These are phyloP conservation scores for Amazona finschi DNA, from an alignment of 2,797 vertebrate genomes.

Conservation along the genomic window DNA sequence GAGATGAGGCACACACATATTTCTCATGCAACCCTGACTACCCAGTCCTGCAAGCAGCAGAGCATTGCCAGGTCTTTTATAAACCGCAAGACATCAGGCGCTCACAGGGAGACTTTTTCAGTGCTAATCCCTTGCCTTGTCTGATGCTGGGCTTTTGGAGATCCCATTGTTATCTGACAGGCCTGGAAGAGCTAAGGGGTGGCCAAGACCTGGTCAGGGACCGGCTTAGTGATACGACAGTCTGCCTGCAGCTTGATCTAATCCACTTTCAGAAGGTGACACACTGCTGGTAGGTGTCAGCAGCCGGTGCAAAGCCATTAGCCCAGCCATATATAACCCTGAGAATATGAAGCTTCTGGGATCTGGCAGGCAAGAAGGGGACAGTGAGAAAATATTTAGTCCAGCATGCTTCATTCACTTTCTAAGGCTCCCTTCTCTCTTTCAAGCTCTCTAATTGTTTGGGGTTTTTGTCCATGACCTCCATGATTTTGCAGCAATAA, in stretches of 20 bases:
- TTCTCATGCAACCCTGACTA: background rate
- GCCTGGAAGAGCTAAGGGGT: background rate
- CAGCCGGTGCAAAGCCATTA: background rate
- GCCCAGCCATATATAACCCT: background rate
- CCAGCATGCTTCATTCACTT: background rate
- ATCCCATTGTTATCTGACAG: background rate
- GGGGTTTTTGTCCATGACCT: background rate
- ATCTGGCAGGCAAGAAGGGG: background rate
- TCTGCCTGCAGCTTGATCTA: background rate
- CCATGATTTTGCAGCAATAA: background rate
- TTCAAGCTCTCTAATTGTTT: background rate
- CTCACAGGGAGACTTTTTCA: background rate
- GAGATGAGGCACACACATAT: background rate
- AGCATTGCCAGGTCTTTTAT: background rate
- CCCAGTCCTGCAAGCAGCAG: background rate
- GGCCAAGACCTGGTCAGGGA: background rate
- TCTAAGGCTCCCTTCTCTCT: background rate
- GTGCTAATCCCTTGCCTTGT: background rate
- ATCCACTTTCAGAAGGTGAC: background rate
- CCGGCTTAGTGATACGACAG: background rate
- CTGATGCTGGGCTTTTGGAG: background rate
- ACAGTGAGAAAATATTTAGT: background rate
- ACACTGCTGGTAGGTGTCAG: background rate
- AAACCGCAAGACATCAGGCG: accelerated
- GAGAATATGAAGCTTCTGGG: background rate